phyloP scores from a whole-genome alignment of 2,888 invertebrate genomes.

The Melanophora roralis region DNA sequence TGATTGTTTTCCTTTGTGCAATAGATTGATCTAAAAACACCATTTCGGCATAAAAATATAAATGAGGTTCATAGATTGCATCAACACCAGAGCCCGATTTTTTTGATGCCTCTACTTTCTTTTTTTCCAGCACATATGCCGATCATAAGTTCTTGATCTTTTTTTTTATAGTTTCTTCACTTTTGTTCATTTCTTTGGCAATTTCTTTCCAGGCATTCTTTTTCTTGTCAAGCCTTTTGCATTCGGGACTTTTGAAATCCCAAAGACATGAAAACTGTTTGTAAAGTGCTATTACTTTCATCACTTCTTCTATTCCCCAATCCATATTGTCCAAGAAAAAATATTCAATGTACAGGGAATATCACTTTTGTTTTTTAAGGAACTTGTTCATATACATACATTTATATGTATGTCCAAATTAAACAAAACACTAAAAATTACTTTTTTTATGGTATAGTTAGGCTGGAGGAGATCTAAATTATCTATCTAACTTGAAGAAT shows the following conservation, averaged over 20 bases:
- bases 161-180: background rate
- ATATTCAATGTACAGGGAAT: too few species aligned
- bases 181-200: background rate
- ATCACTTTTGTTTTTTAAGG: too few species aligned
- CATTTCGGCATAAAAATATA: slow-evolving; percentile 1
- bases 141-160: slow-evolving; percentile 12
- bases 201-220: slow-evolving; percentile 14
- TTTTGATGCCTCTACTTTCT: background rate
- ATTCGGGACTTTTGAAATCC: background rate
- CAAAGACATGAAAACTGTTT: background rate
- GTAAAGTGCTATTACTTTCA: too few species aligned
- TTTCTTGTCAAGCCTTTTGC: background rate
- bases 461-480: too few species aligned
- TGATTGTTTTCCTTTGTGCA: background rate
- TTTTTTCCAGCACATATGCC: slow-evolving; percentile 8
- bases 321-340: too few species aligned
- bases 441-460: too few species aligned
- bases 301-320: too few species aligned
- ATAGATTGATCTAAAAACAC: background rate
- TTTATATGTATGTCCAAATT: too few species aligned
- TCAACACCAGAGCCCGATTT: background rate
- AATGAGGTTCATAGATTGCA: background rate
- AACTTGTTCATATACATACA: too few species aligned
- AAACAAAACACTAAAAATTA: too few species aligned
- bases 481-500: too few species aligned